Base-by-base conservation (phyloP, 2,113 vertebrate genomes). In the Lagopus muta region DNA sequence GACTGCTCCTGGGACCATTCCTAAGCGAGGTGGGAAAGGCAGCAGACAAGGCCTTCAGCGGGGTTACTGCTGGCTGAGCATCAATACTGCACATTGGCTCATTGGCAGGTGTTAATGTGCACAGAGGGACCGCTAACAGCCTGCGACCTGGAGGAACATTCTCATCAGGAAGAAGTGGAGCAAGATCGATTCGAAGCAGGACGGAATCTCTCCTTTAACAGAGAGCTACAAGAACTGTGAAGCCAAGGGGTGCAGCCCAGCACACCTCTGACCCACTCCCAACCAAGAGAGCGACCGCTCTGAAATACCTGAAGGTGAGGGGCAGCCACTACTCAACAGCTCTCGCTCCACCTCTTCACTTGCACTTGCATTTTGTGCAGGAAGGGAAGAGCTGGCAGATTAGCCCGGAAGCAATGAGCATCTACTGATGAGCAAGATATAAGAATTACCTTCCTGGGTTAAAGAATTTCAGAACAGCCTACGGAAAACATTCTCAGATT, bases 91-190 rank as follows among this genome's bases (percentile, higher is more conserved):
- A 83, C 75, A 60, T 85, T 57, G 96, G 87, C 87, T 96, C 89
- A 95, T 82, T 85, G 94, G 96, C 81, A 96, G 91, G 94, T 96
- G 95, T 73, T 95, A 96, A 96, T 94, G 95, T 20, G 87, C 89
- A 83, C 93, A 89, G 82, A 85, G 80, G 88, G 78, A 88, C 55
- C 71, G 93, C 89, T 91, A 92, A 86, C 72, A 89, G 94, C 69
- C 79, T 79, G 24, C 73, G 94, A 93, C 87, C 94, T 92, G 87
- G 27, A 94, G 91, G 72, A 93, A 86, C 79, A 86, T 70, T 84
- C 75, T 55, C 30, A 88, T 82, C 85, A 83, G 75, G n/a, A 82
- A 64, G 72, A 86, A 95, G 79, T 61, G 87, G 88, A 94, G 91
- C 93, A 96, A 79, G 89, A 93, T 67, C 74, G 88, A 92, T 83